Base-by-base conservation (phyloP, 2,113 vertebrate species). In the Larimichthys polyactis region DNA sequence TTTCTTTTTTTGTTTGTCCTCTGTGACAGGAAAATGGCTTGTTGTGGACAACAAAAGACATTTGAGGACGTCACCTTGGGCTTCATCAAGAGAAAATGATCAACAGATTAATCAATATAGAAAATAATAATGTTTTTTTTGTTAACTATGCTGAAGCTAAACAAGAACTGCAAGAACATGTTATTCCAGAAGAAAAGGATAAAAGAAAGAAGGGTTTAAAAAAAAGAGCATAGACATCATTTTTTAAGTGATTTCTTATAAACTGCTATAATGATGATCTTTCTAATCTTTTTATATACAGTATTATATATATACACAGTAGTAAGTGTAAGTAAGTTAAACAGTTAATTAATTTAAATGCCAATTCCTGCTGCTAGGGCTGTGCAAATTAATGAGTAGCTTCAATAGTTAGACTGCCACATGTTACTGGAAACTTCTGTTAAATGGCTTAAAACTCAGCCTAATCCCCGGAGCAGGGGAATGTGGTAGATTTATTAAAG, bases 361-460 rank as follows among this genome's bases (percentile, higher is more conserved):
- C 49, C 5, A 27, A 24, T 79, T 68, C 32, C 63, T 72, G 75
- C 86, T 87, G 32, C 58, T 62, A 62, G 51, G 69, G 24, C 65
- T 32, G 75, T 78, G 49, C 72, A 67, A 85, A 85, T 83, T 75
- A 90, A 85, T 81, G 52, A 83, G 57, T 46, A 48, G 71, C 67
- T 85, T 86, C 36, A 78, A 76, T 81, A 78, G 77, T 76, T 83
- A 78, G 84, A 79, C 63, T 27, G 62, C 49, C 64, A 71, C 68
- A 70, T 78, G 83, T 68, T 75, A 11, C 54, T 71, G 64, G 65
- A 81, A 89, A 67, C 24, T 46, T 36, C 57, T 62, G 71, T 32
- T 70, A 52, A 79, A 19, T 57, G 67, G 71, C 72, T 6, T 27
- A 19, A 71, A 59, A 72, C 85, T 22, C 52, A 27, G 11, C 73